Base-by-base conservation (phyloP, 1,140 invertebrate species). In the Trichoplusia ni region DNA sequence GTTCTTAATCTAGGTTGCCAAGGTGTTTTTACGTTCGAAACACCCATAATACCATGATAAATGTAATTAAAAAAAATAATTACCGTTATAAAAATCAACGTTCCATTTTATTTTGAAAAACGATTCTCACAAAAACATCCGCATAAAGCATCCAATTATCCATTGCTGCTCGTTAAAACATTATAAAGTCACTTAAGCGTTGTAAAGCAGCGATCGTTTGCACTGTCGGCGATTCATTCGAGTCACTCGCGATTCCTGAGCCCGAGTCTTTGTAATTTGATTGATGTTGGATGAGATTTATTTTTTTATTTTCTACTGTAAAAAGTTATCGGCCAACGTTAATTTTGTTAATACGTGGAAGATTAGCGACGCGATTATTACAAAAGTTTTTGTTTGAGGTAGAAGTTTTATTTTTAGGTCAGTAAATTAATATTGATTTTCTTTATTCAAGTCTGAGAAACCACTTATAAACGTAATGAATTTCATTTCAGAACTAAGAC, bases 251-350 rank as follows among this genome's bases (percentile, higher is more conserved):
- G 23, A 42, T 42, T 56, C 27, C 33, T 25, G 29, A 35, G 19
- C 44, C 7, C 21, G 7, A 4, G n/a, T n/a, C 53, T 38, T 42
- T 56, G 33, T 56, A 1, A 38, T 13, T 42, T 42, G 53, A 42
- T 56, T 38, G 53, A 56, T 56, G 53, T 56, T 42, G 7, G 13
- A 13, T 42, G 33, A 42, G 53, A 56, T 56, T 56, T 42, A n/a
- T 27, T 27, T 27, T 42, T 56, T 42, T 37, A 35, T 18, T 27
- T 54, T 25, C 27, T 38, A 40, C 19, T 14, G 13, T 9, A n/a
- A 29, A 11, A 9, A 9, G 35, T 19, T 33, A 18, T 35, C 37
- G 13, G 3, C n/a, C n/a, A 29, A 47, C 11, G 23, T 1, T 1
- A 16, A 31, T 19, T 33, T 2, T 33, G 8, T 19, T 40, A n/a